A percentile compares a stretch with the other conserved stretches of the same genome.
These are phyloP conservation scores for Crotalus viridis DNA, from an alignment of 2,113 vertebrate genomes.

Conservation along the genomic window DNA sequence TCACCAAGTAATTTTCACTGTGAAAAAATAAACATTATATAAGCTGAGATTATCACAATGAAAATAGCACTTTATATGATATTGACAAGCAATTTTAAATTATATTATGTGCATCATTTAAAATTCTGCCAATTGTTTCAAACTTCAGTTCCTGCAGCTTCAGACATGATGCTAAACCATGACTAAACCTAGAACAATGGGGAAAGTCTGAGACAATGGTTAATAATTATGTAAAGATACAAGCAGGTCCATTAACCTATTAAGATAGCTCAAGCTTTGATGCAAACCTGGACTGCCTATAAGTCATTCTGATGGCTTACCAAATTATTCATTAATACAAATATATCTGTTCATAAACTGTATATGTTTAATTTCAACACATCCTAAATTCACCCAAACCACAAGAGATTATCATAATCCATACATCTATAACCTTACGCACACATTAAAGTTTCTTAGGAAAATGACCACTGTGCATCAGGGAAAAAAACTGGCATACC, in stretches of 20 bases:
- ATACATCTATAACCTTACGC: background rate
- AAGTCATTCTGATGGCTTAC: conserved; percentile 7
- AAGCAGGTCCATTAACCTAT: background rate
- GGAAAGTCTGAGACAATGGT: background rate
- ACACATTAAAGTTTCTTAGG: background rate
- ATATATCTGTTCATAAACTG: background rate
- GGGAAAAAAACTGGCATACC: conserved; percentile 61
- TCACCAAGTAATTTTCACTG: conserved; percentile 96
- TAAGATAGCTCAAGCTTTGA: background rate
- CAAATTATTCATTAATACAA: conserved; percentile 1
- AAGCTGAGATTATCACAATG: background rate
- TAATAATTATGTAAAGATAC: background rate
- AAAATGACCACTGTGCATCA: background rate
- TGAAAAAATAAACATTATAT: conserved; percentile 46
- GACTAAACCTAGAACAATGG: background rate
- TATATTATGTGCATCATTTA: background rate
- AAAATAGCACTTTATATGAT: background rate
- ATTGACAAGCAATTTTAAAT: background rate
- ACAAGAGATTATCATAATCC: background rate
- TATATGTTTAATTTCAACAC: background rate
- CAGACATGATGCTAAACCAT: background rate
- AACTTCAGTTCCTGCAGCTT: background rate
- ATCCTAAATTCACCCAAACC: background rate
- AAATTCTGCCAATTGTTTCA: background rate
- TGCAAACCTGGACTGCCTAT: background rate